phyloP scores from a whole-genome alignment of 2,888 invertebrate species.

The Lasioglossum calceatum region DNA sequence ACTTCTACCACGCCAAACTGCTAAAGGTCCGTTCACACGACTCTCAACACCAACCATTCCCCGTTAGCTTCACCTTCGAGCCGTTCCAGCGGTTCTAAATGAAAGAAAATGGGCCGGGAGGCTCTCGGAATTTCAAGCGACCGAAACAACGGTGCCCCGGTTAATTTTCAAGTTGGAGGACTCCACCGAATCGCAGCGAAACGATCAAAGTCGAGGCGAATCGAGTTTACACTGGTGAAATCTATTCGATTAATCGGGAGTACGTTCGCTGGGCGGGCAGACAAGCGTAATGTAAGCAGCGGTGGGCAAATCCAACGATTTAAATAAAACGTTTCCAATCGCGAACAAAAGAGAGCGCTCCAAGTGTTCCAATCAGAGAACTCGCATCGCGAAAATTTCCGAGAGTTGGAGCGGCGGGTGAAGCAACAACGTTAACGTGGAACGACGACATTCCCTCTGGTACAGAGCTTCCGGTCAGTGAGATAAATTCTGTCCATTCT shows the following conservation, averaged over 20 bases:
- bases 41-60: background rate
- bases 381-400: background rate
- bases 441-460: background rate
- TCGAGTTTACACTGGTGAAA: background rate
- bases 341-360: background rate
- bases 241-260: background rate
- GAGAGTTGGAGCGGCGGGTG: background rate
- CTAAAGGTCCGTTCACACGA: background rate
- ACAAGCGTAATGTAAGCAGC: conserved; percentile 26
- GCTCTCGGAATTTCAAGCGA: background rate
- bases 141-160: background rate
- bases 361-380: background rate
- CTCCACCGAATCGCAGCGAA: background rate
- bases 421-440: background rate
- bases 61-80: background rate
- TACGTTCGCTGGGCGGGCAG: conserved; percentile 43
- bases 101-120: background rate
- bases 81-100: background rate
- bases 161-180: background rate
- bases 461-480: background rate
- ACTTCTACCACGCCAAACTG: background rate
- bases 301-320: background rate
- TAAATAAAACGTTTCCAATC: conserved; percentile 7
- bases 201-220: conserved; percentile 1
- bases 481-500: background rate